These are phyloP conservation scores for Eulemur mongoz DNA, from an alignment of 2,797 vertebrate species.

Conservation along the genomic window DNA sequence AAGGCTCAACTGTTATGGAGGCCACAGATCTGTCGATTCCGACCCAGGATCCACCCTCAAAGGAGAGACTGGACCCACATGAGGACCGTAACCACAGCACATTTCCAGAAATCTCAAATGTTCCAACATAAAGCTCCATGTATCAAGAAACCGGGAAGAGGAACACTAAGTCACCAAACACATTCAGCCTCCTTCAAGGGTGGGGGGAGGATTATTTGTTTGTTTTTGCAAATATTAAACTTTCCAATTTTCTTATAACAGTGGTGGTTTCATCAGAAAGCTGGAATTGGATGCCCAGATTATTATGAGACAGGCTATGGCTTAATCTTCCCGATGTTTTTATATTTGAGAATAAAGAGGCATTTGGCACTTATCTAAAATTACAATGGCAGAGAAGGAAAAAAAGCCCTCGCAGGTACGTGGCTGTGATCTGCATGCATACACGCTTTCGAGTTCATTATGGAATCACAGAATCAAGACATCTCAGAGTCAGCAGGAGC, in stretches of 20 bases:
- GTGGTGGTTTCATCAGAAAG: slow-evolving; percentile 70
- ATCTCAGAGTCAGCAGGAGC: neutral
- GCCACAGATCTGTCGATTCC: neutral
- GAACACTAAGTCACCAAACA: neutral
- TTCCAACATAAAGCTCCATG: neutral
- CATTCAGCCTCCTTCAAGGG: neutral
- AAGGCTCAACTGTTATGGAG: neutral
- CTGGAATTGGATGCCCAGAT: slow-evolving; percentile 71
- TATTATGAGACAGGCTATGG: slow-evolving; percentile 60
- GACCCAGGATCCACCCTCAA: neutral
- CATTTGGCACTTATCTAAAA: slow-evolving; percentile 82
- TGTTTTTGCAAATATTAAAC: slow-evolving; percentile 66
- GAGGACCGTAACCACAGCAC: neutral
- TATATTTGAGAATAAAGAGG: slow-evolving; percentile 73
- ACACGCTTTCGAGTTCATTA: slow-evolving; percentile 41
- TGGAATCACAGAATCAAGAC: slow-evolving; percentile 45
- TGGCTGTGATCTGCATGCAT: slow-evolving; percentile 65
- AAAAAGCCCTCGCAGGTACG: slow-evolving; percentile 77
- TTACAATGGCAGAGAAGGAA: slow-evolving; percentile 71
- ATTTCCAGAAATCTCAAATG: neutral
- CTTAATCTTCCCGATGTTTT: slow-evolving; percentile 76
- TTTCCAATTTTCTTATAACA: slow-evolving; percentile 70
- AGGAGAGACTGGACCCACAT: neutral
- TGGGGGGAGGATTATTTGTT: neutral
- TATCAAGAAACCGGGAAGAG: neutral